Evolutionary conservation across 2,797 vertebrate species (phyloP), one percentile per base, ranked within the genome.

Genomic region (Gymnothorax reevesii): DNA sequence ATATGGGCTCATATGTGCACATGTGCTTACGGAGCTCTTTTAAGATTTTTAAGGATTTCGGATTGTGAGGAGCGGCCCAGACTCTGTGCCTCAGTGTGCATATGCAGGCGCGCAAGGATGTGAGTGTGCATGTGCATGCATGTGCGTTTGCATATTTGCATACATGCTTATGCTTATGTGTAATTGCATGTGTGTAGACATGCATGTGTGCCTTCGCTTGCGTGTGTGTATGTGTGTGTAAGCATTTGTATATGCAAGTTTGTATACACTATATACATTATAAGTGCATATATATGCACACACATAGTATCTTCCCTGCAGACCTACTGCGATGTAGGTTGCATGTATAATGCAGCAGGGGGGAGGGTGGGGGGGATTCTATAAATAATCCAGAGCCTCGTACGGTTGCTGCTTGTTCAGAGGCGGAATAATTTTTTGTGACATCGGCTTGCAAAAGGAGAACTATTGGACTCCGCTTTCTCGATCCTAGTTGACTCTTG

Each of bases 391-490:
- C 69, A 93, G 90, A 89, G 88, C 88, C 79, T 86, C 88, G 55
- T 87, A 90, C 87, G 92, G 92, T 94, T 94, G 92, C 91, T 90
- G 89, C 94, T 94, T 95, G 92, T 90, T 95, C 92, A 89, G 93
- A 87, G 90, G 92, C 92, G 91, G 92, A 97, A 95, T 95, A 94
- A 95, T 94, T 92, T 94, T 93, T 94, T 93, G 93, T 95, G 95
- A 97, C 94, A 95, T 90, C 92, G 82, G 52, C 57, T 86, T 62
- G 83, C 62, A 59, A 87, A 62, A 71, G 82, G 77, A 83, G 85
- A 69, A 82, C 77, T 83, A 64, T 57, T 79, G 73, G 71, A 87
- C 15, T 73, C 57, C 71, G 59, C 42, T 62, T 55, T 62, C 57
- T 86, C 57, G 57, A 84, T 52, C 8, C 71, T 3, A 20, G 80